Conservation (phyloP, 2,888 invertebrate species). For the Ceramica pisi region DNA sequence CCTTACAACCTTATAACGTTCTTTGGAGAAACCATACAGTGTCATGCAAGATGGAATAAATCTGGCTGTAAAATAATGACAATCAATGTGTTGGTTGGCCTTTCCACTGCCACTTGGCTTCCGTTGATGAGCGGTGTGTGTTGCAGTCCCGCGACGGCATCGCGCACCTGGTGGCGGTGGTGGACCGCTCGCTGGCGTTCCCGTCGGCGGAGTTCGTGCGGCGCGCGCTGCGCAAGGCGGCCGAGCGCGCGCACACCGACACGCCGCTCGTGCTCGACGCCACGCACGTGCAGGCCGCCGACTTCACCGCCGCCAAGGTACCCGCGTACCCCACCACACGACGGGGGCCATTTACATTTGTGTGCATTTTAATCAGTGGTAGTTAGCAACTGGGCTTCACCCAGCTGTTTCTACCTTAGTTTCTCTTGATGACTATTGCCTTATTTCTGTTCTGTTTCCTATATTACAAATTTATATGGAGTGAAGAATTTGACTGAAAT, state of each 20-base stretch:
- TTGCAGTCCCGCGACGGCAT: slow-evolving; percentile 83
- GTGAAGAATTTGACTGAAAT: no score
- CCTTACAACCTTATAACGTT: no score
- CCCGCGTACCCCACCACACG: no score
- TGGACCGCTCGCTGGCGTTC: slow-evolving; percentile 94
- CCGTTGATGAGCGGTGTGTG: neutral
- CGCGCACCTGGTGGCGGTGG: slow-evolving; percentile 91
- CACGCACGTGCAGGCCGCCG: slow-evolving; percentile 95
- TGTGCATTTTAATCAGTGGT: no score
- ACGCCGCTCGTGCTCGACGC: slow-evolving; percentile 94
- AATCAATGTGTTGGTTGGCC: neutral
- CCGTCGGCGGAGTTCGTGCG: slow-evolving; percentile 95
- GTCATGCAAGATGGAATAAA: no score
- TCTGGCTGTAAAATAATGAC: neutral
- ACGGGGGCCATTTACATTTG: no score
- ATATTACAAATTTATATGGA: no score
- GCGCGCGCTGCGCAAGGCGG: slow-evolving; percentile 94
- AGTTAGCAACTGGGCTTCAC: no score
- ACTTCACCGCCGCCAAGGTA: slow-evolving; percentile 95
- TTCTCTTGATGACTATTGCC: no score
- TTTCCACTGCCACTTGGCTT: neutral
- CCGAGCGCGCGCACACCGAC: slow-evolving; percentile 70
- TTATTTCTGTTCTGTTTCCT: no score
- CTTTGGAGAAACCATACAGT: no score
- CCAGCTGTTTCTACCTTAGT: no score